Base-by-base conservation (phyloP, 2,113 vertebrate species). In the Nyctereutes procyonoides region DNA sequence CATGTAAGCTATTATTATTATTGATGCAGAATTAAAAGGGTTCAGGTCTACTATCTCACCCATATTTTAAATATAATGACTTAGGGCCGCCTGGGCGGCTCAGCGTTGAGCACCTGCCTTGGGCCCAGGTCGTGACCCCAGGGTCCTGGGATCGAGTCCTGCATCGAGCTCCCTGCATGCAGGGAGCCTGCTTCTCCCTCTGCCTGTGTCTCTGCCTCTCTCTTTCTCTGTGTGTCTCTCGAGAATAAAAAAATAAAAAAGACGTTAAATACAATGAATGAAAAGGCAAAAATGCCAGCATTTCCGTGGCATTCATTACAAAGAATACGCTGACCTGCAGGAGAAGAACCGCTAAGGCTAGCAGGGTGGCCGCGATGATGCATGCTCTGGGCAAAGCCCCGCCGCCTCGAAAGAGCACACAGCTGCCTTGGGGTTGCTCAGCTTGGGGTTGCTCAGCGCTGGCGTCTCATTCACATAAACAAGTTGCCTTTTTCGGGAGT, bases 391-490 rank as follows among this genome's bases (percentile, higher is more conserved):
- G 3, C 94, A 85, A 5, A 24, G 83, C 69, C 69, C 63, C 69
- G 51, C 80, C 85, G 82, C 28, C 24, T 67, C 24, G 87, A 71
- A 53, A 88, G 92, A 91, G 56, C 98, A 51, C 32, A 88, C 19
- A 77, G 55, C 81, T 87, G 35, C 73, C n/a, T 87, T 83, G 95
- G 81, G 74, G 43, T 77, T 88, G 60, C 74, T 88, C 13, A 8
- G 88, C n/a, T 87, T 81, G 95, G 81, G 74, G 43, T 77, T 88
- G 60, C 74, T 88, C 13, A 8, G 88, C 95, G 48, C 69, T 69
- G 84, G 32, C 65, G 88, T 90, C 97, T 98, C 60, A 69, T 90
- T 93, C 86, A 63, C 58, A 97, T 93, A 98, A 97, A 76, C 79
- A 82, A 62, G 10, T 82, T 95, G 89, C 97, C 95, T 87, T 93